Evolutionary conservation across 1,140 invertebrate species (phyloP), one percentile per base, ranked within the genome.

Genomic region (Cataglyphis hispanica): DNA sequence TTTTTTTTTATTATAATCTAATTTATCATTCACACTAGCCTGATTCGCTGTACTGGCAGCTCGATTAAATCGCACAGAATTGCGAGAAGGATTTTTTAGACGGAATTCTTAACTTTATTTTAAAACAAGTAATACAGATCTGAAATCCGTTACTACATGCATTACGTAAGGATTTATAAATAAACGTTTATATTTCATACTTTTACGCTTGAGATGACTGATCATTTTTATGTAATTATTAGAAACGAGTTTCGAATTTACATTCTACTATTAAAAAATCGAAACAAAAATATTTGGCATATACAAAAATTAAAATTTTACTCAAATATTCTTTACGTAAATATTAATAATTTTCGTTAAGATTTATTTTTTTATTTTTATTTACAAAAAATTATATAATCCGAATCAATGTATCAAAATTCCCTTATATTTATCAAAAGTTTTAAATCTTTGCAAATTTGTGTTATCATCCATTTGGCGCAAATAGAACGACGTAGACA

Each of bases 401-500:
- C 1, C 13, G 3, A 50, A 37, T 53, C 7, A 22, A 11, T 19
- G 22, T 31, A 27, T 64, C 19, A 43, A 74, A 74, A 60, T 58
- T 5, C 27, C 22, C 1, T 70, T 25, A 22, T 31, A 7, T 58
- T 70, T 46, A 72, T 74, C 78, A 11, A 43, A 31, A 46, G 37
- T 43, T 3, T 27, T 19, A 74, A 83, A 74, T 74, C 53, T 83
- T 46, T 40, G 53, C 25, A 83, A 58, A 2, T 60, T 74, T 6
- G 13, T 27, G 37, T 84, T 40, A 61, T 81, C 64, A 61, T 22
- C 25, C 34, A 43, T 66, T 25, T 7, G 61, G n/a, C 40, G 60
- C 61, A 77, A 88, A 80, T 60, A 85, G 27, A 69, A 84, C 64
- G 34, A 56, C 34, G 46, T 46, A 84, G 53, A 22, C 46, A 16